These are phyloP conservation scores for Melanotaenia maccullochi DNA, from an alignment of 2,797 vertebrate genomes.

Conservation along the genomic window DNA sequence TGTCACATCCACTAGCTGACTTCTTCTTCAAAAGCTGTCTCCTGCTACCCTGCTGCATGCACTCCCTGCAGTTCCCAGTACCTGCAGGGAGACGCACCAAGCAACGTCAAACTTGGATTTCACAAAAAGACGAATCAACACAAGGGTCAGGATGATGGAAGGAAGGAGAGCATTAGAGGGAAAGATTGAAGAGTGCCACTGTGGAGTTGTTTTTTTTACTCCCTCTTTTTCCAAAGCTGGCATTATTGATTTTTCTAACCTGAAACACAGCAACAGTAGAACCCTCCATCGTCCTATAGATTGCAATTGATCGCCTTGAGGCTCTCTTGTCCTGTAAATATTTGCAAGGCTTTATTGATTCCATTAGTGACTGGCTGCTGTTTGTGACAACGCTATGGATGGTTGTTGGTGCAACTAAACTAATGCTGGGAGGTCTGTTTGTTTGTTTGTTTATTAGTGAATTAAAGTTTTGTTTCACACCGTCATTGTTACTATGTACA, in stretches of 20 bases:
- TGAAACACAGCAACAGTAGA: slow-evolving; percentile 72
- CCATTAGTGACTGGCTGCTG: slow-evolving; percentile 75
- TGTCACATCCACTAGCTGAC: slow-evolving; percentile 78
- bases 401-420: slow-evolving; percentile 64
- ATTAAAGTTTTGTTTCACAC: slow-evolving; percentile 63
- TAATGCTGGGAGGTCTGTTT: slow-evolving; percentile 36
- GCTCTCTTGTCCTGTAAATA: slow-evolving; percentile 81
- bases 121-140: slow-evolving; percentile 34
- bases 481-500: slow-evolving; percentile 19
- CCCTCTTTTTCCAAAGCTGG: slow-evolving; percentile 62
- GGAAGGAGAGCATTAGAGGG: slow-evolving; percentile 50
- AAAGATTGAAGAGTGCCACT: slow-evolving; percentile 59
- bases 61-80: slow-evolving; percentile 59
- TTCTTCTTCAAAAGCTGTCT: slow-evolving; percentile 71
- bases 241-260: slow-evolving; percentile 75
- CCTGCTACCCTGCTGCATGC: slow-evolving; percentile 56
- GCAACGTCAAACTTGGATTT: slow-evolving; percentile 65
- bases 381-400: slow-evolving; percentile 69
- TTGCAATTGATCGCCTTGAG: slow-evolving; percentile 76
- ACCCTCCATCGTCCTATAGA: slow-evolving; percentile 76
- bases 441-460: slow-evolving; percentile 21
- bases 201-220: slow-evolving; percentile 52
- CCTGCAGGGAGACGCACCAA: slow-evolving; percentile 66
- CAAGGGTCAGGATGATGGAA: slow-evolving; percentile 65
- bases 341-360: slow-evolving; percentile 81